phyloP scores from a whole-genome alignment of 1,140 invertebrate genomes.

The Ips nitidus region DNA sequence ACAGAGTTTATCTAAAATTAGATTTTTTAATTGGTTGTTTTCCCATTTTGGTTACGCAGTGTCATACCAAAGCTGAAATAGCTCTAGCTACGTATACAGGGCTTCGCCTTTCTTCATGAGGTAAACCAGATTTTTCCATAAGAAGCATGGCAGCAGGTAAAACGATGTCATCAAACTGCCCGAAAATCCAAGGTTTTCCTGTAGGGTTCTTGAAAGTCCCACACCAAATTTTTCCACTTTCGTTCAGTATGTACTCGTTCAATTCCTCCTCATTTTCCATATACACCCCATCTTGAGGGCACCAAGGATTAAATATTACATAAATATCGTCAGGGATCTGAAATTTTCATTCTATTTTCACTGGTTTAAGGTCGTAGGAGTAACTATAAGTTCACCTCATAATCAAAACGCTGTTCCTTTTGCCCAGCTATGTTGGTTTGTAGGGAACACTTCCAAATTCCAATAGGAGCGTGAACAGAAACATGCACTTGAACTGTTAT shows the following conservation, averaged over 20 bases:
- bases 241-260: slow-evolving; percentile 73
- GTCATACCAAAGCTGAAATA: slow-evolving; percentile 67
- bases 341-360: neutral
- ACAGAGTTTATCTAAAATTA: slow-evolving; percentile 59
- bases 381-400: slow-evolving; percentile 48
- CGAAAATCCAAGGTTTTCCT: slow-evolving; percentile 74
- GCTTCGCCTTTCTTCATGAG: slow-evolving; percentile 66
- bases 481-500: slow-evolving; percentile 63
- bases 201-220: slow-evolving; percentile 66
- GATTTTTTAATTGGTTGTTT: neutral
- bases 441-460: slow-evolving; percentile 67
- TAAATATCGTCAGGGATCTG: slow-evolving; percentile 61
- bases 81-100: slow-evolving; percentile 69
- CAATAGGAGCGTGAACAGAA: slow-evolving; percentile 63
- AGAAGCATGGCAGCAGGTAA: slow-evolving; percentile 66
- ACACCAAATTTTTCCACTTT: slow-evolving; percentile 76
- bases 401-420: slow-evolving; percentile 57
- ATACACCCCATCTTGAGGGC: slow-evolving; percentile 64
- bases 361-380: neutral
- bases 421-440: slow-evolving; percentile 60
- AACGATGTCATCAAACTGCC: slow-evolving; percentile 71
- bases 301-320: slow-evolving; percentile 84
- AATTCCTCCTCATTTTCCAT: slow-evolving; percentile 64
- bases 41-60: neutral
- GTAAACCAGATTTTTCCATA: slow-evolving; percentile 62